A percentile compares a stretch with the other conserved stretches of the same genome.
phyloP scores from a whole-genome alignment of 2,888 invertebrate species.

The Lasioglossum zephyrum region DNA sequence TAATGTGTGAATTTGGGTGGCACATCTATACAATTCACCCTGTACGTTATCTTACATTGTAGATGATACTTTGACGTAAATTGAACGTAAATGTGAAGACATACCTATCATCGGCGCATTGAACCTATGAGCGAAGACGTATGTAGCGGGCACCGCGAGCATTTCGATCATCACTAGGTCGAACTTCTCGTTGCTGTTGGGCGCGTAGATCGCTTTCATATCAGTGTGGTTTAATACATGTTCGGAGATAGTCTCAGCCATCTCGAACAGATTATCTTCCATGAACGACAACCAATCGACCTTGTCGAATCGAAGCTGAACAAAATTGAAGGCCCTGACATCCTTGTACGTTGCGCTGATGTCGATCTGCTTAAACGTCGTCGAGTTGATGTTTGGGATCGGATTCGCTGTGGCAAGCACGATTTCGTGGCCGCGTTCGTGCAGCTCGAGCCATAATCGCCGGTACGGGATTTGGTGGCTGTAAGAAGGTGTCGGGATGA shows the following conservation, averaged over 20 bases:
- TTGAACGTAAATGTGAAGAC: neutral
- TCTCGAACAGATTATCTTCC: accelerated
- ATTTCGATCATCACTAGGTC: constrained; percentile 87
- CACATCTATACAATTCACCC: too few relatives aligned
- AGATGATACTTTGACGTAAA: too few relatives aligned
- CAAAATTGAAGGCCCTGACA: neutral
- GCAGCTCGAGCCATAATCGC: constrained; percentile 83
- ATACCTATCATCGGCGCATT: constrained; percentile 85
- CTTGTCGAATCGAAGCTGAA: neutral
- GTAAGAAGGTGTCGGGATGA: constrained; percentile 83
- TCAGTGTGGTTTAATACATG: constrained; percentile 65
- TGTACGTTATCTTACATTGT: too few relatives aligned
- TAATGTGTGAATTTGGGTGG: too few relatives aligned
- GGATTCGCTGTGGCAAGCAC: constrained; percentile 85
- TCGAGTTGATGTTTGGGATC: constrained; percentile 79
- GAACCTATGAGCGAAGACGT: constrained; percentile 86
- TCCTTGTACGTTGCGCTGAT: constrained; percentile 65
- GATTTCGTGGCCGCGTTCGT: constrained; percentile 84
- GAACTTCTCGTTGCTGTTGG: constrained; percentile 83
- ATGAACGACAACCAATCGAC: constrained; percentile 2
- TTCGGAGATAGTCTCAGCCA: neutral
- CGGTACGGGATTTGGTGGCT: constrained; percentile 85
- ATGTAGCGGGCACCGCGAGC: constrained; percentile 84
- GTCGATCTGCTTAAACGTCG: constrained; percentile 83
- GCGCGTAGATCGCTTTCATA: constrained; percentile 58